Evolutionary conservation across 2,113 vertebrate species (phyloP).

Genomic region (Ceratotherium simum): DNA sequence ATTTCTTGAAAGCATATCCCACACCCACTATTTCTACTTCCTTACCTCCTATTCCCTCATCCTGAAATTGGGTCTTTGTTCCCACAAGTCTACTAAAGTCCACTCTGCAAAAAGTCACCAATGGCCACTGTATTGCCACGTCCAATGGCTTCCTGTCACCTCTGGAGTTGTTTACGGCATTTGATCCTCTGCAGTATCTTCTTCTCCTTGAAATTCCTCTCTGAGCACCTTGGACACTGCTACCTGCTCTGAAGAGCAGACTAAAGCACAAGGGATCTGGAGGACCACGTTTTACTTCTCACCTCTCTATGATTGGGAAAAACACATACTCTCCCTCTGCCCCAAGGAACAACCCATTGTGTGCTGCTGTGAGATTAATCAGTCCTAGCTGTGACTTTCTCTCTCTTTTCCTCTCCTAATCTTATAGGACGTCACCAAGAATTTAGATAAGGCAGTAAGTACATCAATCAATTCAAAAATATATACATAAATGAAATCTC

Average conservation of each 20-base stretch:
- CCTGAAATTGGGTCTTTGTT: background rate
- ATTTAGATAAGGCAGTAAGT: background rate
- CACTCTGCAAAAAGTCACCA: background rate
- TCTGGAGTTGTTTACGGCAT: rapidly evolving
- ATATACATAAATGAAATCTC: background rate
- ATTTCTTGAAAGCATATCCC: background rate
- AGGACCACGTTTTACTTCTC: background rate
- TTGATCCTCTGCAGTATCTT: too few relatives aligned
- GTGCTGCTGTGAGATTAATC: background rate
- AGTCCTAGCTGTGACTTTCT: background rate
- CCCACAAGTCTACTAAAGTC: background rate
- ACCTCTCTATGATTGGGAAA: background rate
- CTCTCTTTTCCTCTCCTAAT: background rate
- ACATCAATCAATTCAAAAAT: background rate
- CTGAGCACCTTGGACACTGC: background rate
- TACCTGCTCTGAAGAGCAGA: background rate
- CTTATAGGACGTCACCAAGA: background rate
- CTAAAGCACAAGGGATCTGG: background rate
- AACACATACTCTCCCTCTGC: background rate
- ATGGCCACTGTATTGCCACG: rapidly evolving
- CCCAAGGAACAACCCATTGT: background rate
- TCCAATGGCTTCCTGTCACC: background rate
- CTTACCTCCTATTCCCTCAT: background rate
- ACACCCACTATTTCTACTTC: background rate
- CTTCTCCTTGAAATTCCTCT: background rate